phyloP scores from a whole-genome alignment of 2,797 vertebrate species.

The Brachymystax lenok region DNA sequence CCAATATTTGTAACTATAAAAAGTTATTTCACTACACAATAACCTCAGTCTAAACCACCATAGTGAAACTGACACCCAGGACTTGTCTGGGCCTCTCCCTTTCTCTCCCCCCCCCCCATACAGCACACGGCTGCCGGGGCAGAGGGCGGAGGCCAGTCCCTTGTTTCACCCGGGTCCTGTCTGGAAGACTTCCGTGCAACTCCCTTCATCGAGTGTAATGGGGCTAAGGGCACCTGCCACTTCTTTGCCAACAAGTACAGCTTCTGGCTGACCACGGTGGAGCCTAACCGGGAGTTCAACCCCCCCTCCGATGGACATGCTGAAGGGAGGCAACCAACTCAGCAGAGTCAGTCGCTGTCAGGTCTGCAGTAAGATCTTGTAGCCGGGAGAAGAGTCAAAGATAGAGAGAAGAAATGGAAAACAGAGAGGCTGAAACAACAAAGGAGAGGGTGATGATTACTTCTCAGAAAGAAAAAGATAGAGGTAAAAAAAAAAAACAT shows the following conservation, averaged over 20 bases:
- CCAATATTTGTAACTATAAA: neutral
- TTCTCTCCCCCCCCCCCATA: constrained; percentile 13
- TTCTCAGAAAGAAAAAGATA: neutral
- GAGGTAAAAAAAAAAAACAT: constrained; percentile 21
- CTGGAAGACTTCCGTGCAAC: constrained; percentile 94
- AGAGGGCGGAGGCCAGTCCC: constrained; percentile 92
- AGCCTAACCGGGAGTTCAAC: constrained; percentile 80
- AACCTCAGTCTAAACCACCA: neutral
- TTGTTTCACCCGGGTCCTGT: constrained; percentile 93
- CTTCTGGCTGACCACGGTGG: constrained; percentile 94
- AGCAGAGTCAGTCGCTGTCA: constrained; percentile 90
- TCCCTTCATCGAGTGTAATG: constrained; percentile 95
- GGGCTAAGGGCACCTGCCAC: constrained; percentile 88
- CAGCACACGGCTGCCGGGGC: constrained; percentile 92
- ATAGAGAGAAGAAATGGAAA: constrained; percentile 16
- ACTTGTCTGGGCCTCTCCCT: neutral
- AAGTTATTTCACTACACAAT: neutral
- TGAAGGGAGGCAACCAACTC: constrained; percentile 88
- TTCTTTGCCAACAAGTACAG: constrained; percentile 97
- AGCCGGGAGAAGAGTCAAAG: constrained; percentile 43
- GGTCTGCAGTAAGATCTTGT: constrained; percentile 96
- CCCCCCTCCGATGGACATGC: constrained; percentile 78
- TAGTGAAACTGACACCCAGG: neutral
- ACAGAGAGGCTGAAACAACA: constrained; percentile 23
- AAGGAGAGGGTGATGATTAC: constrained; percentile 21